Evolutionary conservation across 2,797 vertebrate genomes (phyloP).

Genomic region (Coluber constrictor): DNA sequence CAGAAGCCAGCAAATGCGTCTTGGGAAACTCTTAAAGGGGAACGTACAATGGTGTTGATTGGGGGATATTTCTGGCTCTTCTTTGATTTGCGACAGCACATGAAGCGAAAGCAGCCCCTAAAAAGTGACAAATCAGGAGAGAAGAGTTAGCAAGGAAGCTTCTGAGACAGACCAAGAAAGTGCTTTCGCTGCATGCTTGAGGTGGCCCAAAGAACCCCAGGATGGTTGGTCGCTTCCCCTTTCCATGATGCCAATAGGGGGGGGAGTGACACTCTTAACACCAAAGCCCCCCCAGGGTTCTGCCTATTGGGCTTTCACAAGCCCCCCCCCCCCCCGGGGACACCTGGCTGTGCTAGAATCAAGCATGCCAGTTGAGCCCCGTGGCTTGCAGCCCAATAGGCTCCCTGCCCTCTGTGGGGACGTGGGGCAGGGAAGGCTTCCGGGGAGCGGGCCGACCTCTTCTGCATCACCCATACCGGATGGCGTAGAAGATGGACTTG

Average conservation of each 20-base stretch:
- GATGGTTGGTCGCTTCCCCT: not conserved
- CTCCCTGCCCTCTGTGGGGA: not conserved
- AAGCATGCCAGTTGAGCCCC: not conserved
- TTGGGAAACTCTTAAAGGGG: not conserved
- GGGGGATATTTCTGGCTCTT: constrained; percentile 75
- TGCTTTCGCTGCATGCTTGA: accelerated
- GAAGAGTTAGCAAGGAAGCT: not conserved
- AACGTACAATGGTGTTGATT: constrained; percentile 74
- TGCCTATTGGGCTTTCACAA: not conserved
- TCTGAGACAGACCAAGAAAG: not conserved
- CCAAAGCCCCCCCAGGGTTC: not conserved
- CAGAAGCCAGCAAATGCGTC: accelerated
- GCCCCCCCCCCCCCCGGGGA: not conserved
- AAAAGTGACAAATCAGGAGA: accelerated
- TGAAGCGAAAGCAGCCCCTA: constrained; percentile 70
- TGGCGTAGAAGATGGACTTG: constrained; percentile 80
- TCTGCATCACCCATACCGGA: constrained; percentile 69
- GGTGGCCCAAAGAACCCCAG: not conserved
- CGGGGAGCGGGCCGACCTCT: not conserved
- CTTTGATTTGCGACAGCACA: constrained; percentile 77
- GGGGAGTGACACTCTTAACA: not conserved
- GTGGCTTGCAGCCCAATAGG: not conserved
- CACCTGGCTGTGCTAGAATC: not conserved
- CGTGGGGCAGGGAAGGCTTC: not conserved
- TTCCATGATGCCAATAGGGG: not conserved